phyloP scores from a whole-genome alignment of 2,888 invertebrate genomes.

The Eupithecia dodoneata region DNA sequence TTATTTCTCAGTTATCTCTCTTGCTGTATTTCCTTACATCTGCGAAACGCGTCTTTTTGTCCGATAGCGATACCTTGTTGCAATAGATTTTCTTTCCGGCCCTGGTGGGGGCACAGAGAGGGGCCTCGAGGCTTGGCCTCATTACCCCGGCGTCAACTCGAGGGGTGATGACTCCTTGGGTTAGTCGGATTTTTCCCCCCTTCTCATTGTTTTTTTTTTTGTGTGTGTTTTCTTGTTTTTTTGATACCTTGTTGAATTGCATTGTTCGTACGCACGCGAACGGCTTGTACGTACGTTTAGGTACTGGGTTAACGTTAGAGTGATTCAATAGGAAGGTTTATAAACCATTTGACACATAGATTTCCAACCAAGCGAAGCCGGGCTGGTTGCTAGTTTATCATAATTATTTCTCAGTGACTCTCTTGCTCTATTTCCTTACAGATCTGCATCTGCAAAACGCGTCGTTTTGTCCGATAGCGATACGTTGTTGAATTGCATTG shows the following conservation, averaged over 20 bases:
- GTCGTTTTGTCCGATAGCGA: background rate
- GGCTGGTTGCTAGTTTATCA: background rate
- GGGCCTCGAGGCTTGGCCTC: too few relatives aligned
- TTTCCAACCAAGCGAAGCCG: too few relatives aligned
- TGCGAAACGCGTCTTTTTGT: background rate
- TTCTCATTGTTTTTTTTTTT: too few relatives aligned
- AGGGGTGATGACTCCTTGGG: too few relatives aligned
- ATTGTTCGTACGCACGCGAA: background rate
- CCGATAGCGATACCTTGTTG: background rate
- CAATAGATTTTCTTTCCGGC: too few relatives aligned
- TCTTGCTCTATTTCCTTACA: background rate
- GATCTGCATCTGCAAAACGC: background rate
- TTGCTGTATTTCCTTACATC: background rate
- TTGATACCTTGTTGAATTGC: background rate
- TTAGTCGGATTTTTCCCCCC: too few relatives aligned
- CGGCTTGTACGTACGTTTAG: background rate
- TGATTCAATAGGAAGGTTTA: too few relatives aligned
- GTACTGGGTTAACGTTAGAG: background rate
- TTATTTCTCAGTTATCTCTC: background rate
- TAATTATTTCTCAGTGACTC: background rate
- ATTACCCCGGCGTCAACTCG: too few relatives aligned
- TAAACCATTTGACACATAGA: too few relatives aligned
- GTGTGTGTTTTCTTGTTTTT: too few relatives aligned
- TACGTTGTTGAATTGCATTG: background rate
- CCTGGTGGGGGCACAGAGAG: too few relatives aligned